These are phyloP conservation scores for Antheraea mylitta DNA, from an alignment of 1,140 invertebrate genomes.

Conservation along the genomic window DNA sequence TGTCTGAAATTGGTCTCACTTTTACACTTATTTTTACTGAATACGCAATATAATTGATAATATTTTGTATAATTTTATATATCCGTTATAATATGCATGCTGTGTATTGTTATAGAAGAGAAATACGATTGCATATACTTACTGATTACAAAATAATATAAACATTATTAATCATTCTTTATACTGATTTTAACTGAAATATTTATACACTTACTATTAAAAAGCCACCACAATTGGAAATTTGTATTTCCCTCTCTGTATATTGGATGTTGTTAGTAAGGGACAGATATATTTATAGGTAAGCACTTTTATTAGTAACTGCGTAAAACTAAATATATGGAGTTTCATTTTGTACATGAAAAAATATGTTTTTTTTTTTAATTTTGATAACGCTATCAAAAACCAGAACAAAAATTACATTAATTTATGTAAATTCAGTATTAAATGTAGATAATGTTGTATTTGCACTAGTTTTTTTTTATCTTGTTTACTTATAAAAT, in stretches of 20 bases:
- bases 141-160: neutral
- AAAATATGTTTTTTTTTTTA: neutral
- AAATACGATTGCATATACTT: neutral
- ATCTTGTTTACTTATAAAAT: neutral
- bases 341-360: no score
- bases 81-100: conserved; percentile 33
- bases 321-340: no score
- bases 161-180: neutral
- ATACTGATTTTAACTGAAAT: neutral
- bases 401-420: neutral
- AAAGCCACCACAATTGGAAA: no score
- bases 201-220: neutral
- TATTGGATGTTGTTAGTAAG: no score
- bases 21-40: no score
- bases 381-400: neutral
- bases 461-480: neutral
- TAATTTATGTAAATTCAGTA: neutral
- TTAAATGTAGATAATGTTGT: neutral
- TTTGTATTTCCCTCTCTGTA: no score
- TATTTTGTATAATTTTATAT: conserved; percentile 62
- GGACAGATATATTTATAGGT: no score
- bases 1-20: no score
- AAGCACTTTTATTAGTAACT: no score
- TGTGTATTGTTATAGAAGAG: neutral
- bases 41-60: conserved; percentile 47